These are phyloP conservation scores for Xestia xanthographa DNA, from an alignment of 2,888 invertebrate species.

Conservation along the genomic window DNA sequence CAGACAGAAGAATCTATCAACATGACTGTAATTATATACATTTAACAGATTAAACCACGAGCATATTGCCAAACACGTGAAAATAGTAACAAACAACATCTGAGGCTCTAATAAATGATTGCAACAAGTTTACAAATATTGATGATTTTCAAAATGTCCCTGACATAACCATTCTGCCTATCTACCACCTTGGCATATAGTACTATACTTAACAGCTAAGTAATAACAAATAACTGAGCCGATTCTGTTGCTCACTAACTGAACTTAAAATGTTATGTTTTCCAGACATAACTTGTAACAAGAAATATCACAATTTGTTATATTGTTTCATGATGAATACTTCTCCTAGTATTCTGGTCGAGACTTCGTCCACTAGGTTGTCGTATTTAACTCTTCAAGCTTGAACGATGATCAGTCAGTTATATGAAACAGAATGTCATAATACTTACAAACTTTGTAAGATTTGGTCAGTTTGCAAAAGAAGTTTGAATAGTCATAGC, in stretches of 20 bases:
- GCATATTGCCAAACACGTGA: background rate
- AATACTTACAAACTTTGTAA: background rate
- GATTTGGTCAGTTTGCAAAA: background rate
- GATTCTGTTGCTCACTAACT: slow-evolving; percentile 25
- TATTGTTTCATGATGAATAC: background rate
- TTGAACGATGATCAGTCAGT: background rate
- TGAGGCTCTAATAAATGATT: background rate
- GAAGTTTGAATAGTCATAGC: background rate
- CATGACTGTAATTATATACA: background rate
- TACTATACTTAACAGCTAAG: slow-evolving; percentile 17
- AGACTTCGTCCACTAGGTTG: background rate
- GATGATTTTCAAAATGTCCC: background rate
- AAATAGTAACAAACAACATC: background rate
- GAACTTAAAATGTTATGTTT: slow-evolving; percentile 17
- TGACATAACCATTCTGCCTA: background rate
- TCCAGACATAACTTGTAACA: background rate
- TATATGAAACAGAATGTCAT: background rate
- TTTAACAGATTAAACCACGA: background rate
- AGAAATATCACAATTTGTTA: slow-evolving; percentile 13
- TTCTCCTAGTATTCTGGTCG: background rate
- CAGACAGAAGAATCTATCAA: background rate
- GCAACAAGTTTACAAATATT: background rate
- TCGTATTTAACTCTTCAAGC: background rate
- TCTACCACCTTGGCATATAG: background rate
- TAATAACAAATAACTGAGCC: slow-evolving; percentile 12